These are phyloP conservation scores for Phrynocephalus forsythii DNA, from an alignment of 2,797 vertebrate species.

Conservation along the genomic window DNA sequence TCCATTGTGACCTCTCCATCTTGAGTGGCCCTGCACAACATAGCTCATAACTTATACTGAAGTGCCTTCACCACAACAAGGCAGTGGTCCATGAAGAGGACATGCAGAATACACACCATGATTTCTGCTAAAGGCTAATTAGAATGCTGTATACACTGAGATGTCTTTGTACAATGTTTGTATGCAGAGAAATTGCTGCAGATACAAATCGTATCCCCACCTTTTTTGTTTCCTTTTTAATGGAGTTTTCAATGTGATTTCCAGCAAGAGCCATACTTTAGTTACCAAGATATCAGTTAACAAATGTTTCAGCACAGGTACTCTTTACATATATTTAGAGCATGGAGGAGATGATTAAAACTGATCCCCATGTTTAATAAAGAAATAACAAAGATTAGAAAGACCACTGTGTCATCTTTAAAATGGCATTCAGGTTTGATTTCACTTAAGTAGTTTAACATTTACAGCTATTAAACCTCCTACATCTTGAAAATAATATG, in stretches of 20 bases:
- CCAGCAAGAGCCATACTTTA: constrained; percentile 53
- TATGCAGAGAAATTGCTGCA: constrained; percentile 48
- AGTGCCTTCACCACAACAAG: too few species aligned
- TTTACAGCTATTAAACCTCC: constrained; percentile 19
- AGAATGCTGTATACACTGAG: constrained; percentile 55
- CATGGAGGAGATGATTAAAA: constrained; percentile 35
- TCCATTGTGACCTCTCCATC: too few species aligned
- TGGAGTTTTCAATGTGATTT: constrained; percentile 63
- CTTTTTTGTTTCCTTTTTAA: not conserved
- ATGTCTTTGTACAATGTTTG: constrained; percentile 60
- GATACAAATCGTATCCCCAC: constrained; percentile 50
- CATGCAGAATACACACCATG: not conserved
- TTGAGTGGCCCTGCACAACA: too few species aligned
- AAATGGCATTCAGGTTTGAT: constrained; percentile 23
- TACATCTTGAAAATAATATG: constrained; percentile 35
- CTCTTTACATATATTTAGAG: constrained; percentile 46
- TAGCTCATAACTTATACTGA: too few species aligned
- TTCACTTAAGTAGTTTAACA: constrained; percentile 23
- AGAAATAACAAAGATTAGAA: not conserved
- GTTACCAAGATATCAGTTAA: constrained; percentile 67
- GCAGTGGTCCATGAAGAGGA: too few species aligned
- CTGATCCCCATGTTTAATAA: constrained; percentile 9
- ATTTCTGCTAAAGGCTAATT: constrained; percentile 57
- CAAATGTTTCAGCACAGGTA: constrained; percentile 55
- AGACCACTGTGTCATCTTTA: constrained; percentile 2